These are phyloP conservation scores for Trinorchestia longiramus DNA, from an alignment of 1,140 invertebrate genomes.

Conservation along the genomic window DNA sequence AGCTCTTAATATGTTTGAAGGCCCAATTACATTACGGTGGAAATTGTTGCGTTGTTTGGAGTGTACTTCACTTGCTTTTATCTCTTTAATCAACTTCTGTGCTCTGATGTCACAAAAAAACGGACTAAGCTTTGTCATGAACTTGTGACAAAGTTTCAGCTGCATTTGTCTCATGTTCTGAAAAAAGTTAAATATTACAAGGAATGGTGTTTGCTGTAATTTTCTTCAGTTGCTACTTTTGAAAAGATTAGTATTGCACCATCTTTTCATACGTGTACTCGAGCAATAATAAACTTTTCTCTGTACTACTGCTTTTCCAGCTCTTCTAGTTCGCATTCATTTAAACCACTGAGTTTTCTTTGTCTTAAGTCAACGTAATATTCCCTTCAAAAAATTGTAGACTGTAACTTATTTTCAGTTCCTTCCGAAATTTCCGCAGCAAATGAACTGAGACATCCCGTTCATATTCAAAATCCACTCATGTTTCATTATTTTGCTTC, in stretches of 20 bases:
- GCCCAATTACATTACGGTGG: background rate
- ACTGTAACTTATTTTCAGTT: background rate
- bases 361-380: background rate
- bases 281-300: background rate
- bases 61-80: background rate
- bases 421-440: background rate
- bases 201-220: background rate
- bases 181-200: background rate
- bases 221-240: background rate
- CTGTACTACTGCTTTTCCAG: background rate
- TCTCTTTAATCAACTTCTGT: background rate
- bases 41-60: background rate
- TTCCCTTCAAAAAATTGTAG: background rate
- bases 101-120: background rate
- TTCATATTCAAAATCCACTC: background rate
- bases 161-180: background rate
- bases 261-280: background rate
- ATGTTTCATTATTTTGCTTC: background rate
- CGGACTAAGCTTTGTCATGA: background rate
- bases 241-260: background rate
- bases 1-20: background rate
- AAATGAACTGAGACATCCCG: background rate
- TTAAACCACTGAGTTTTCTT: background rate
- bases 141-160: background rate
- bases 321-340: background rate